Percentiles rank a stretch among this genome's conserved stretches.
These are phyloP conservation scores for Cariama cristata DNA, from an alignment of 2,113 vertebrate species.

Conservation along the genomic window DNA sequence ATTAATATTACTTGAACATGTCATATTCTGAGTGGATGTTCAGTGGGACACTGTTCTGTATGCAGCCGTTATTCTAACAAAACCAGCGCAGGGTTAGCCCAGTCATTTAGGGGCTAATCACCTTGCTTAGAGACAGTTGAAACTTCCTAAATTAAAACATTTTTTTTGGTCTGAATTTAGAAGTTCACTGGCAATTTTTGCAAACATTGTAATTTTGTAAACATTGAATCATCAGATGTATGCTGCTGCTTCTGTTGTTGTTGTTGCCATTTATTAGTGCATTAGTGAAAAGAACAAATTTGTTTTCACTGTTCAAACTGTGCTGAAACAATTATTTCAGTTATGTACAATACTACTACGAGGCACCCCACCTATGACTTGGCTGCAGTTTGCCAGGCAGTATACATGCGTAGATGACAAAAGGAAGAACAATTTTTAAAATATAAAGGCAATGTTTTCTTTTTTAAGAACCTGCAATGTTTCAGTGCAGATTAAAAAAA, in stretches of 20 bases:
- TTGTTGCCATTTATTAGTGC: not conserved
- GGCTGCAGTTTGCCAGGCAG: not conserved
- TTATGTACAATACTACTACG: not conserved
- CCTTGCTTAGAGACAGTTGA: not conserved
- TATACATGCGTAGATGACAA: not conserved
- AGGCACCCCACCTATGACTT: not conserved
- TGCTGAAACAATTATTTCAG: not conserved
- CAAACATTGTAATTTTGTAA: not conserved
- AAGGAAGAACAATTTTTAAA: not conserved
- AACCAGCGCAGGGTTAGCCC: accelerated
- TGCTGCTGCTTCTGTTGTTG: not conserved
- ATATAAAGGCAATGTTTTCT: not conserved
- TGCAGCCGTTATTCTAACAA: not conserved
- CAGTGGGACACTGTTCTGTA: not conserved
- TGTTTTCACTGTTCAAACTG: not conserved
- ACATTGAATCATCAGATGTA: not conserved
- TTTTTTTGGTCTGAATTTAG: not conserved
- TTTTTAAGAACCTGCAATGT: not conserved
- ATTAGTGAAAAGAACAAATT: not conserved
- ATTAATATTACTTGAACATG: not conserved
- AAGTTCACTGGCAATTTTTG: not conserved
- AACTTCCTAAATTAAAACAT: not conserved
- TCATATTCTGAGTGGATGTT: not conserved
- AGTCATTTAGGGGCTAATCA: not conserved
- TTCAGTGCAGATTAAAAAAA: not conserved